Evolutionary conservation across 2,797 vertebrate species (phyloP).

Genomic region (Acropternis orthonyx): DNA sequence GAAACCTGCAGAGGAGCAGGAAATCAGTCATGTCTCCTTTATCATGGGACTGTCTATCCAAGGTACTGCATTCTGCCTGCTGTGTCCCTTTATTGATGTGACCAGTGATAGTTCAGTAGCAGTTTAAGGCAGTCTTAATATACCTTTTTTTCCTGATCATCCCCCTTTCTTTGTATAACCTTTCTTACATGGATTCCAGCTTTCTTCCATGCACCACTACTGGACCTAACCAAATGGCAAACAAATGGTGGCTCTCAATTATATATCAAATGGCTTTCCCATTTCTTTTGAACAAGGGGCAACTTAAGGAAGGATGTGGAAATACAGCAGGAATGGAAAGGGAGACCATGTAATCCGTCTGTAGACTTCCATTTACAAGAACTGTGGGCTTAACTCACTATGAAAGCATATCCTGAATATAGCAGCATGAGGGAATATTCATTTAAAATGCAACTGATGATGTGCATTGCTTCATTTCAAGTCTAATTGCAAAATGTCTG

Average conservation of each 20-base stretch:
- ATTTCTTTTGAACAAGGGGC: neutral
- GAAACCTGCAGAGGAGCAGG: neutral
- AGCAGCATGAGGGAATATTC: neutral
- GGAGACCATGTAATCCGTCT: neutral
- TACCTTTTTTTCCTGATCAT: neutral
- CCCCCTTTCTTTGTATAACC: neutral
- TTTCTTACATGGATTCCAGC: neutral
- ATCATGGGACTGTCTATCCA: neutral
- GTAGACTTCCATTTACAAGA: neutral
- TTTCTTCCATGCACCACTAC: neutral
- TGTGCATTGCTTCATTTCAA: slow-evolving; percentile 8
- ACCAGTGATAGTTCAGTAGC: neutral
- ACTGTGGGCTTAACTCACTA: neutral
- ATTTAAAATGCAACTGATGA: neutral
- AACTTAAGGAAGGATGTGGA: neutral
- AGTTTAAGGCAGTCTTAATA: neutral
- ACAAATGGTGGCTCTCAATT: neutral
- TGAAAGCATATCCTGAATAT: neutral
- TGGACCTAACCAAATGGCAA: neutral
- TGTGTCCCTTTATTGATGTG: neutral
- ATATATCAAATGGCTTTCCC: neutral
- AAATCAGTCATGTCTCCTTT: neutral
- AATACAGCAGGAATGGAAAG: neutral
- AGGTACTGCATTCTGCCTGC: neutral
- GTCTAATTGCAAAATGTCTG: neutral